Evolutionary conservation across 1,140 invertebrate genomes (phyloP).

Genomic region (Radopholus similis): DNA sequence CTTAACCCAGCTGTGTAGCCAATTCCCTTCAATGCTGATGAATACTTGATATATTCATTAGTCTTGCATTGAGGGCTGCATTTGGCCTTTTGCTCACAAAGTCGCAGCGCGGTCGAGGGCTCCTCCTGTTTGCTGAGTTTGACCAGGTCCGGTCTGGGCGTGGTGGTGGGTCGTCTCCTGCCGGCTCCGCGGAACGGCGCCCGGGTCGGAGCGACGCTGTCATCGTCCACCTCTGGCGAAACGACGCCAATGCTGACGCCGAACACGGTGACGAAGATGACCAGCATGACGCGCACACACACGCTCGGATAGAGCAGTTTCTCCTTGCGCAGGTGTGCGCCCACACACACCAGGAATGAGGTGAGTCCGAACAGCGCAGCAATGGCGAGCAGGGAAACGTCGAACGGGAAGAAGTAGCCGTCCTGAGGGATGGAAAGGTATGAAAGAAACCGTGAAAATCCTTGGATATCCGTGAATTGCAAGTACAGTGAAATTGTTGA

Average conservation of each 20-base stretch:
- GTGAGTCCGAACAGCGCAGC: constrained; percentile 13
- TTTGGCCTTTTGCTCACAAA: constrained; percentile 6
- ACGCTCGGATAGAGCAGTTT: constrained; percentile 33
- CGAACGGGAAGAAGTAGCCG: constrained; percentile 26
- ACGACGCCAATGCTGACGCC: constrained; percentile 27
- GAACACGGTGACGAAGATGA: constrained; percentile 35
- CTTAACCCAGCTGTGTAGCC: too few relatives aligned
- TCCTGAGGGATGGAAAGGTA: too few relatives aligned
- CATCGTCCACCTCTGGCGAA: not conserved
- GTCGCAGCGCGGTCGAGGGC: constrained; percentile 30
- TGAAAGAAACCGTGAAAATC: too few relatives aligned
- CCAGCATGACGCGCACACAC: constrained; percentile 13
- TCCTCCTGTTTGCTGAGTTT: constrained; percentile 29
- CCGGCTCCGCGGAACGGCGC: not conserved
- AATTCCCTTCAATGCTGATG: too few relatives aligned
- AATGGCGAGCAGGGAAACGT: constrained; percentile 12
- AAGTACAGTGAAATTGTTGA: too few relatives aligned
- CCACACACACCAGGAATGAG: constrained; percentile 21
- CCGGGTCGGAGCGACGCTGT: not conserved
- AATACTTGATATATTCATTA: too few relatives aligned
- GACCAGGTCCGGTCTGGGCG: too few relatives aligned
- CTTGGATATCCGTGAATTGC: too few relatives aligned
- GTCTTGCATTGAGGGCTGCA: too few relatives aligned
- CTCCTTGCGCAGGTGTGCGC: constrained; percentile 2
- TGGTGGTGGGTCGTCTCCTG: not conserved